Evolutionary conservation across 2,797 vertebrate species (phyloP).

Genomic region (Varecia variegata): DNA sequence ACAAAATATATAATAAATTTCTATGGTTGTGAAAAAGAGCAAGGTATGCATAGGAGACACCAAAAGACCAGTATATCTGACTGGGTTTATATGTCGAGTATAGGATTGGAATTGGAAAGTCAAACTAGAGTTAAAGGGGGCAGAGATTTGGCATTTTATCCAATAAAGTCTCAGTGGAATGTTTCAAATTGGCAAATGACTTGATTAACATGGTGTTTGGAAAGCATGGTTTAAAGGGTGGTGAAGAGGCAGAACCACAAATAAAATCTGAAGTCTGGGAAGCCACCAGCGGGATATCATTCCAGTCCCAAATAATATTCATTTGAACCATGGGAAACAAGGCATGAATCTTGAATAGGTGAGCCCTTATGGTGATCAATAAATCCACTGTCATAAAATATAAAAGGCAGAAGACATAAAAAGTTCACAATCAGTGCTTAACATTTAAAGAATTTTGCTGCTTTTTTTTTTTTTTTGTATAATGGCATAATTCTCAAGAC

Average conservation of each 20-base stretch:
- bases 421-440: not conserved
- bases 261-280: not conserved
- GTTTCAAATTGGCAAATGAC: not conserved
- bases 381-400: not conserved
- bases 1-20: not conserved
- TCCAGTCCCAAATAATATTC: not conserved
- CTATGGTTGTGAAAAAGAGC: not conserved
- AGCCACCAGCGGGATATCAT: not conserved
- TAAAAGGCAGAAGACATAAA: not conserved
- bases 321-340: not conserved
- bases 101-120: not conserved
- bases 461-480: not conserved
- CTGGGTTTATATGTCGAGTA: not conserved
- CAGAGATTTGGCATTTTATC: not conserved
- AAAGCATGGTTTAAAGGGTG: not conserved
- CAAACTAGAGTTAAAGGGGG: not conserved
- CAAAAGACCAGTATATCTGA: not conserved
- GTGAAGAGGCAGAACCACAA: not conserved
- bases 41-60: not conserved
- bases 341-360: not conserved
- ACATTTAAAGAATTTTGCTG: not conserved
- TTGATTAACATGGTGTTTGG: not conserved
- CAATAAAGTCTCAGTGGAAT: not conserved
- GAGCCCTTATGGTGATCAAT: not conserved
- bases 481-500: not conserved